phyloP scores from a whole-genome alignment of 2,888 invertebrate genomes.

The Smittia sp. region DNA sequence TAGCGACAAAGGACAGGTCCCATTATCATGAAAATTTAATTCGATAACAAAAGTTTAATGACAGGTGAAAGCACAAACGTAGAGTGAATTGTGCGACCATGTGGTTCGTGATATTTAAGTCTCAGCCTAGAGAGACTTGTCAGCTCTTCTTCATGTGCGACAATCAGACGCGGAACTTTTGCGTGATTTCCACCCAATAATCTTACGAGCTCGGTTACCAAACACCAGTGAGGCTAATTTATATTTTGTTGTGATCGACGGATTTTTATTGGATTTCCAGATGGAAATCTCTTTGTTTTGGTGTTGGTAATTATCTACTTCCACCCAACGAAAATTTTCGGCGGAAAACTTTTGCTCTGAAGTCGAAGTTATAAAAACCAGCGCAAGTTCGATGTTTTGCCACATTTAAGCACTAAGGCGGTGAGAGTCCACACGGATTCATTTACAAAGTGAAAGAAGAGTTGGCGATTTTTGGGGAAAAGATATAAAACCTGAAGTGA shows the following conservation, averaged over 20 bases:
- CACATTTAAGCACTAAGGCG: constrained; percentile 16
- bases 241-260: background rate
- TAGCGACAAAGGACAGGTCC: too few species aligned
- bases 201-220: too few species aligned
- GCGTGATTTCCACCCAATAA: too few species aligned
- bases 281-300: background rate
- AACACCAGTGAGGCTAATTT: too few species aligned
- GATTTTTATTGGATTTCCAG: background rate
- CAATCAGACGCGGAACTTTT: too few species aligned
- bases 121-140: too few species aligned
- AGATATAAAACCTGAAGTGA: background rate
- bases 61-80: too few species aligned
- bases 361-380: constrained; percentile 32
- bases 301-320: background rate
- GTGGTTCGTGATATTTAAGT: too few species aligned
- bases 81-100: too few species aligned
- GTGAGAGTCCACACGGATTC: background rate
- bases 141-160: too few species aligned
- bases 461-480: background rate
- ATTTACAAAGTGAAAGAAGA: background rate
- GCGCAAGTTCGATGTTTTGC: constrained; percentile 14
- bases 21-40: too few species aligned
- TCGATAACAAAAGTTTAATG: too few species aligned
- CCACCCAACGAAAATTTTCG: background rate
- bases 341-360: constrained; percentile 19